Percentiles rank a stretch among this genome's conserved stretches.
Conservation (phyloP, 2,113 vertebrate genomes). For the Sminthopsis crassicaudata region DNA sequence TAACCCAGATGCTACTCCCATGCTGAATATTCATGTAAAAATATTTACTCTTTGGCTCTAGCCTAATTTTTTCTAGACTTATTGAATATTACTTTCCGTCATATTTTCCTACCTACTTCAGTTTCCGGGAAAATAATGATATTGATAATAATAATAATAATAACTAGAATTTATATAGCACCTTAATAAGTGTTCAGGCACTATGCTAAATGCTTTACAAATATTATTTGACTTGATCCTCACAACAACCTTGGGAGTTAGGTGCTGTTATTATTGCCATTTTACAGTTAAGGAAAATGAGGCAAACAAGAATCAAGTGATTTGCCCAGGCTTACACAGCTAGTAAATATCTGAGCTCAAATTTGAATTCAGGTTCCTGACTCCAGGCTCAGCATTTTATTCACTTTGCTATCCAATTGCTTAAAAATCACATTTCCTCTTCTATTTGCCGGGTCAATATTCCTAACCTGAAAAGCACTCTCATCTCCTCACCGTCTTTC, state of each 20-base stretch:
- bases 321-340: background rate
- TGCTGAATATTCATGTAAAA: background rate
- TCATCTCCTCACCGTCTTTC: background rate
- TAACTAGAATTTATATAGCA: background rate
- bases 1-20: background rate
- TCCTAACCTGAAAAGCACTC: background rate
- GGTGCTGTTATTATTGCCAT: background rate
- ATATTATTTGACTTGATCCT: background rate
- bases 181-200: background rate
- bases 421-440: background rate
- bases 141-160: background rate
- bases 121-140: background rate
- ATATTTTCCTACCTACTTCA: background rate
- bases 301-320: background rate
- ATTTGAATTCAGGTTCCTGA: background rate
- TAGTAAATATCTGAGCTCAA: background rate
- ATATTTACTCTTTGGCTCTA: background rate
- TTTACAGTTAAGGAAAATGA: background rate
- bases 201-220: background rate
- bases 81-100: background rate
- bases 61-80: background rate
- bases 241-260: background rate
- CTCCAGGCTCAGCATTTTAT: background rate
- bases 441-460: background rate
- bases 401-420: background rate